phyloP scores from a whole-genome alignment of 2,888 invertebrate genomes.

The Drosophila maculinotata region DNA sequence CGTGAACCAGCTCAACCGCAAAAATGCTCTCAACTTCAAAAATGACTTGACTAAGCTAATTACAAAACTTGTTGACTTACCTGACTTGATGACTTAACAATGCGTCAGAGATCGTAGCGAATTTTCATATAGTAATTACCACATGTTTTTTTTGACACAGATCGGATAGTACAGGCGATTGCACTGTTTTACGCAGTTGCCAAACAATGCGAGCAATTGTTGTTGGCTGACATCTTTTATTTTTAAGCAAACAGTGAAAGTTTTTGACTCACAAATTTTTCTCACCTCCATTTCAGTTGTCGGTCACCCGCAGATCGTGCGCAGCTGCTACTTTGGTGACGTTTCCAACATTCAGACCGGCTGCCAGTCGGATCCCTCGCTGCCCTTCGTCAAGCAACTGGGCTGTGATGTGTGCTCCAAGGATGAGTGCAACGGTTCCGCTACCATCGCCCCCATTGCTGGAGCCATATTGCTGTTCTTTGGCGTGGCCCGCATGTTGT shows the following conservation, averaged over 20 bases:
- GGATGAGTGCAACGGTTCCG: slow-evolving; percentile 81
- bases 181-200: slow-evolving; percentile 37
- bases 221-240: not conserved
- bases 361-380: slow-evolving; percentile 80
- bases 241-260: slow-evolving; percentile 36
- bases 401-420: slow-evolving; percentile 82
- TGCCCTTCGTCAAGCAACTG: slow-evolving; percentile 80
- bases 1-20: slow-evolving; percentile 26
- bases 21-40: slow-evolving; percentile 30
- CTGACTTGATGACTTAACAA: slow-evolving; percentile 10
- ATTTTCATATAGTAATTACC: slow-evolving; percentile 8
- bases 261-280: slow-evolving; percentile 11
- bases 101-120: slow-evolving; percentile 35
- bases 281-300: slow-evolving; percentile 53
- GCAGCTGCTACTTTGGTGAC: slow-evolving; percentile 82
- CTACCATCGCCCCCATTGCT: slow-evolving; percentile 71
- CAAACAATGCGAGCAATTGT: slow-evolving; percentile 40
- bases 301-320: slow-evolving; percentile 71
- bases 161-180: slow-evolving; percentile 13
- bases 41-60: slow-evolving; percentile 20
- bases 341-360: slow-evolving; percentile 73
- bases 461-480: slow-evolving; percentile 76
- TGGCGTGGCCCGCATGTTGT: slow-evolving; percentile 78
- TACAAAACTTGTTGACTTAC: slow-evolving; percentile 37
- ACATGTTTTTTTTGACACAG: not conserved